Evolutionary conservation across 2,888 invertebrate species (phyloP).

Genomic region (Eristalis pertinax): DNA sequence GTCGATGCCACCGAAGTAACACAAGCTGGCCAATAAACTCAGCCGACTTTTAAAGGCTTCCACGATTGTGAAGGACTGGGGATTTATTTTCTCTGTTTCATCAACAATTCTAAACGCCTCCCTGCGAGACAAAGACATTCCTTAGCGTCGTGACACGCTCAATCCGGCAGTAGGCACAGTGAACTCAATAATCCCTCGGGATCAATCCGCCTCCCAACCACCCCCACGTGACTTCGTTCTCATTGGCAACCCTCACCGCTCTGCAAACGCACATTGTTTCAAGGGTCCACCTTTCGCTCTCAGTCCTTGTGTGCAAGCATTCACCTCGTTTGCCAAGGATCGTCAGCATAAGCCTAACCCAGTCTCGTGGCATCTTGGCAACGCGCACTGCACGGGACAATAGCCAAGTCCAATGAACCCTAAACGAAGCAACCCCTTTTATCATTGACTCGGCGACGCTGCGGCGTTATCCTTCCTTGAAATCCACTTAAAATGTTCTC

Average conservation of each 20-base stretch:
- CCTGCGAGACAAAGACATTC: no score
- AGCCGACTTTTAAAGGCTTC: no score
- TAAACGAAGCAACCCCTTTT: background rate
- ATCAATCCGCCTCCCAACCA: background rate
- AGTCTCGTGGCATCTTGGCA: background rate
- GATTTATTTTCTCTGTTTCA: no score
- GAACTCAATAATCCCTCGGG: background rate
- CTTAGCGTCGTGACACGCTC: no score
- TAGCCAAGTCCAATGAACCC: background rate
- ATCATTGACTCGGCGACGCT: background rate
- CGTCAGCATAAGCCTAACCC: background rate
- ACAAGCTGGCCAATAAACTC: no score
- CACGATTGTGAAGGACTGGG: no score
- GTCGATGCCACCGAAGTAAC: no score
- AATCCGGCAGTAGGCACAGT: background rate
- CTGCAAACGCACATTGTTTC: background rate
- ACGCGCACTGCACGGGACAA: background rate
- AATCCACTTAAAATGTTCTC: slow-evolving; percentile 57
- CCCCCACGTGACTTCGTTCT: no score
- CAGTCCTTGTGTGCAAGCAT: background rate
- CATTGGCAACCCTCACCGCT: background rate
- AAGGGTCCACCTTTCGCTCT: background rate
- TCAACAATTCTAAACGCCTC: no score
- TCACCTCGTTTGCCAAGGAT: background rate
- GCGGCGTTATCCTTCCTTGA: slow-evolving; percentile 32